Conservation (phyloP, 2,113 vertebrate genomes). For the Clinocottus analis region DNA sequence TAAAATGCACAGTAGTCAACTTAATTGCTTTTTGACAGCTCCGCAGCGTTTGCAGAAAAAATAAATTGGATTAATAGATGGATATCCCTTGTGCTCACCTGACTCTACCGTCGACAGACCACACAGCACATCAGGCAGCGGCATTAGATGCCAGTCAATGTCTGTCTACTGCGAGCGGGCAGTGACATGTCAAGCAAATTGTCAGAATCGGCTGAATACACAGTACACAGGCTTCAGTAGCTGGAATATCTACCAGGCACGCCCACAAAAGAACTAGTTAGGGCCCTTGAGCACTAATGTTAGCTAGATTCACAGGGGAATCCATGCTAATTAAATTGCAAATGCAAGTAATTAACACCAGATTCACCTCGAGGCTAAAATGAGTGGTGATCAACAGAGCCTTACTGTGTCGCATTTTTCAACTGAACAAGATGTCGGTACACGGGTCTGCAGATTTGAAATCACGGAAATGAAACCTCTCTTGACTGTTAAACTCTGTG, state of each 20-base stretch:
- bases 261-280: constrained; percentile 43
- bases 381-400: constrained; percentile 55
- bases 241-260: constrained; percentile 42
- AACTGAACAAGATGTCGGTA: constrained; percentile 28
- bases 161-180: not conserved
- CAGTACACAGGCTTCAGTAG: constrained; percentile 1
- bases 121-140: constrained; percentile 28
- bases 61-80: constrained; percentile 79
- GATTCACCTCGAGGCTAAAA: constrained; percentile 63
- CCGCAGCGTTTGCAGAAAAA: constrained; percentile 78
- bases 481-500: not conserved
- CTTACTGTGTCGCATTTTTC: constrained; percentile 37
- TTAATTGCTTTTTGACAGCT: constrained; percentile 86
- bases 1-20: constrained; percentile 80
- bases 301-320: constrained; percentile 59
- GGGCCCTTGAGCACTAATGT: constrained; percentile 56
- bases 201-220: constrained; percentile 5
- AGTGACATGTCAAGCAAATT: not conserved
- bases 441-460: constrained; percentile 13
- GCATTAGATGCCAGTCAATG: constrained; percentile 39
- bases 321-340: constrained; percentile 80
- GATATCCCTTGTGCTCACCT: constrained; percentile 52
- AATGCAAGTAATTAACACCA: constrained; percentile 79
- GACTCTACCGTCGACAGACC: constrained; percentile 41
- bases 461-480: constrained; percentile 5